phyloP scores from a whole-genome alignment of 2,797 vertebrate genomes.

The Enteromius mattozi region DNA sequence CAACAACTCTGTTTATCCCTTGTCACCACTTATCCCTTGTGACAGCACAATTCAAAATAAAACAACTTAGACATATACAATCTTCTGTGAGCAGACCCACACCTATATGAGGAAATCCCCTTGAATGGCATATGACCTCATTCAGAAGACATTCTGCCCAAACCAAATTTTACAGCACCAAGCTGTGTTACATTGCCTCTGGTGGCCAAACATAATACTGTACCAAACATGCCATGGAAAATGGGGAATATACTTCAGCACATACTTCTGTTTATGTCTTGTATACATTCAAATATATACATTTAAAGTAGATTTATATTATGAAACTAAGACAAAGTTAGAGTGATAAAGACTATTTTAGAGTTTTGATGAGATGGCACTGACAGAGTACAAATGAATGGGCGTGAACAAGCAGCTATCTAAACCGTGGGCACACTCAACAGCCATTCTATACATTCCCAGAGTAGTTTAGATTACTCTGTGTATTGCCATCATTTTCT shows the following conservation, averaged over 20 bases:
- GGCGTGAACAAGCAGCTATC: slow-evolving; percentile 46
- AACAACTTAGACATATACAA: slow-evolving; percentile 32
- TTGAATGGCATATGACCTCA: slow-evolving; percentile 75
- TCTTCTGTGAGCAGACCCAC: slow-evolving; percentile 63
- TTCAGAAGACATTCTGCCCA: slow-evolving; percentile 70
- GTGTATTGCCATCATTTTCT: slow-evolving; percentile 38
- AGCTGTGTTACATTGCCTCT: slow-evolving; percentile 42
- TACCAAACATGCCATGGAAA: slow-evolving; percentile 34
- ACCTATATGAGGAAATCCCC: slow-evolving; percentile 76
- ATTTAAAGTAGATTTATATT: neutral
- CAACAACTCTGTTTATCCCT: slow-evolving; percentile 4
- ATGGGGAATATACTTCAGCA: slow-evolving; percentile 7
- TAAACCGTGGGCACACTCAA: slow-evolving; percentile 50
- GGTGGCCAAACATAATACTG: slow-evolving; percentile 51
- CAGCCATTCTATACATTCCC: slow-evolving; percentile 60
- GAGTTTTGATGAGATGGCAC: slow-evolving; percentile 22
- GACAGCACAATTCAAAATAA: slow-evolving; percentile 50
- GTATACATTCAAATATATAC: neutral
- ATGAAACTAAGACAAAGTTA: neutral
- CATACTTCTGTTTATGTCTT: neutral
- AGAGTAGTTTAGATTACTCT: slow-evolving; percentile 40
- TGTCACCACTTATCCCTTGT: slow-evolving; percentile 24
- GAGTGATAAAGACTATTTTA: neutral
- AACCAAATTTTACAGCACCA: slow-evolving; percentile 57
- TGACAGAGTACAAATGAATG: slow-evolving; percentile 53